A percentile compares a stretch with the other conserved stretches of the same genome.
Conservation (phyloP, 1,140 invertebrate species). For the Drosophila tsacasi region DNA sequence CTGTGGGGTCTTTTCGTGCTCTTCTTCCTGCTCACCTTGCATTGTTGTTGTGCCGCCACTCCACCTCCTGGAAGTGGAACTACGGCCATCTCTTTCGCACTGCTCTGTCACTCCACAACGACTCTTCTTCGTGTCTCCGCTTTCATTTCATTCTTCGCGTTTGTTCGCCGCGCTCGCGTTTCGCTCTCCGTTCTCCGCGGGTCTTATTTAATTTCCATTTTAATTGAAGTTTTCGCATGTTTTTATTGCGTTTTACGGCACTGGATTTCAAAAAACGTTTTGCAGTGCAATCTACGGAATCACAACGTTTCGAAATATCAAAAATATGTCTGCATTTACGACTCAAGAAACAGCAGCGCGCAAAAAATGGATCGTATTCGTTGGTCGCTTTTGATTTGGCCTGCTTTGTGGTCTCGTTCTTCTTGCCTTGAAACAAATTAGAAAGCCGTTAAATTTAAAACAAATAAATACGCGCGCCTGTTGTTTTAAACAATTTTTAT, state of each 20-base stretch:
- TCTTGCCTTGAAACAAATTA: constrained; percentile 74
- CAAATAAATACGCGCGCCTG: constrained; percentile 75
- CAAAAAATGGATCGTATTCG: constrained; percentile 43
- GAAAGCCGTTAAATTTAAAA: constrained; percentile 74
- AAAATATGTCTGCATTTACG: constrained; percentile 39
- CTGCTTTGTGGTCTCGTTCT: constrained; percentile 48
- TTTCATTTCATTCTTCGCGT: constrained; percentile 39
- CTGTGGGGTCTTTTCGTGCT: constrained; percentile 42
- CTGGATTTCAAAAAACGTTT: constrained; percentile 25
- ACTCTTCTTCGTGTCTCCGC: constrained; percentile 3
- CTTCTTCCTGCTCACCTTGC: constrained; percentile 25
- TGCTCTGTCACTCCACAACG: background rate
- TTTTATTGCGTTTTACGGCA: constrained; percentile 22
- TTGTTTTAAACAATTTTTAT: constrained; percentile 82
- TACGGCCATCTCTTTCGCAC: background rate
- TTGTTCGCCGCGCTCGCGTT: constrained; percentile 41
- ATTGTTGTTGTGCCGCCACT: constrained; percentile 19
- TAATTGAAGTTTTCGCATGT: constrained; percentile 34
- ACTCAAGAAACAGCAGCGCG: constrained; percentile 18
- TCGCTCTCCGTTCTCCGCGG: constrained; percentile 6
- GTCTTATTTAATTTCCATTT: constrained; percentile 20
- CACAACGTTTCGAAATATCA: constrained; percentile 13
- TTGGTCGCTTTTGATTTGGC: constrained; percentile 49
- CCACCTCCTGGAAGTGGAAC: constrained; percentile 34
- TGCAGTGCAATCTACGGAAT: constrained; percentile 11